Percentiles rank a stretch among this genome's conserved stretches.
Evolutionary conservation across 1,140 invertebrate species (phyloP).

Genomic region (Metaphire vulgaris): DNA sequence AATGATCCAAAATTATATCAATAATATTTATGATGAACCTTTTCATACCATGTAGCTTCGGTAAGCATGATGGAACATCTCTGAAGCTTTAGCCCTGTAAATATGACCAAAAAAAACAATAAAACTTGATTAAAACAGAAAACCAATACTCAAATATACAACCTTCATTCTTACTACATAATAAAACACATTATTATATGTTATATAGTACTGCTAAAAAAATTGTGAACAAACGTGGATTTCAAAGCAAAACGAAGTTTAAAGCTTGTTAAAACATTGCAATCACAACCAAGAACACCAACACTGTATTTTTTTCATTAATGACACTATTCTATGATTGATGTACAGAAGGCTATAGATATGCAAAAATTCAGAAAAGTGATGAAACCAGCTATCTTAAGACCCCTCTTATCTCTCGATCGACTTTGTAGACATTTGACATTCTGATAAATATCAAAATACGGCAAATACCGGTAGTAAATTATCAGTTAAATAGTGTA

Average conservation of each 20-base stretch:
- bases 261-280: not conserved
- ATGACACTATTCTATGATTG: no score
- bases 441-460: no score
- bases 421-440: no score
- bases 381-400: no score
- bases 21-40: no score
- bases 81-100: conserved; percentile 72
- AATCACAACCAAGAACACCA: not conserved
- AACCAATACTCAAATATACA: not conserved
- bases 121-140: not conserved
- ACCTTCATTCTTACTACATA: not conserved
- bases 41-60: conserved; percentile 85
- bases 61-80: conserved; percentile 98
- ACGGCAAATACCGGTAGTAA: no score
- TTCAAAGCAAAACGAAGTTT: not conserved
- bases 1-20: no score
- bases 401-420: no score
- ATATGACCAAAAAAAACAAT: not conserved
- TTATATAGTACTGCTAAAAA: not conserved
- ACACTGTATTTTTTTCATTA: no score
- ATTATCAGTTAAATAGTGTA: no score
- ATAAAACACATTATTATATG: not conserved
- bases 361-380: no score
- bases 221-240: not conserved
- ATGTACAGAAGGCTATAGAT: no score